Percentiles rank a stretch among this genome's conserved stretches.
phyloP scores from a whole-genome alignment of 2,797 vertebrate species.

The Argya squamiceps region DNA sequence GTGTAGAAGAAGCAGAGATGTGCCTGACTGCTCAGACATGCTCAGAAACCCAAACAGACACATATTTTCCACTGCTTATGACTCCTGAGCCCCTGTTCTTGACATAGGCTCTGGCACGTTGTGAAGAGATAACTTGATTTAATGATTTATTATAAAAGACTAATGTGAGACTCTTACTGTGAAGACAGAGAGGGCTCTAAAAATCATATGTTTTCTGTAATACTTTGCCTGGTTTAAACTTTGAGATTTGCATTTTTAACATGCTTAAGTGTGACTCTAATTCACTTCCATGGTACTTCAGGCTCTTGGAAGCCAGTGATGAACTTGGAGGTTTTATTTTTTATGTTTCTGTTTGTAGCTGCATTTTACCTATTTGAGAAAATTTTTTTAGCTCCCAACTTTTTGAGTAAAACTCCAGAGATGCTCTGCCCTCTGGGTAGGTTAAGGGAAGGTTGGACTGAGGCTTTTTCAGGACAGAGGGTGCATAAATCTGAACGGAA shows the following conservation, averaged over 20 bases:
- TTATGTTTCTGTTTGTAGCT: background rate
- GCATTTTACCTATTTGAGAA: background rate
- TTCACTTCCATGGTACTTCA: background rate
- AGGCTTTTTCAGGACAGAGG: constrained; percentile 28
- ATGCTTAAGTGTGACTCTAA: background rate
- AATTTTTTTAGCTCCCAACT: background rate
- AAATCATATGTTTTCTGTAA: background rate
- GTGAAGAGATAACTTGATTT: background rate
- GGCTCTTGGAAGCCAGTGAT: background rate
- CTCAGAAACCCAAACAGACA: background rate
- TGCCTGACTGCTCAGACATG: background rate
- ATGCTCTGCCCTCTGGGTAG: constrained; percentile 33
- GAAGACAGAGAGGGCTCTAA: background rate
- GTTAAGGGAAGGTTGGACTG: constrained; percentile 23
- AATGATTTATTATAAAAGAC: background rate
- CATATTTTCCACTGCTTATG: background rate
- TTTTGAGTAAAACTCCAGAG: background rate
- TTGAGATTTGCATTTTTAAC: background rate
- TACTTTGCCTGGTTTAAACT: background rate
- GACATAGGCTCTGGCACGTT: background rate
- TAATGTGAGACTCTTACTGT: background rate
- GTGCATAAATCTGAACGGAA: constrained; percentile 12
- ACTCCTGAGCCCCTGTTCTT: background rate
- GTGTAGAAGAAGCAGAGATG: background rate
- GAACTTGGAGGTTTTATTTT: background rate